Evolutionary conservation across 2,888 invertebrate genomes (phyloP).

Genomic region (Epirrita christyi): DNA sequence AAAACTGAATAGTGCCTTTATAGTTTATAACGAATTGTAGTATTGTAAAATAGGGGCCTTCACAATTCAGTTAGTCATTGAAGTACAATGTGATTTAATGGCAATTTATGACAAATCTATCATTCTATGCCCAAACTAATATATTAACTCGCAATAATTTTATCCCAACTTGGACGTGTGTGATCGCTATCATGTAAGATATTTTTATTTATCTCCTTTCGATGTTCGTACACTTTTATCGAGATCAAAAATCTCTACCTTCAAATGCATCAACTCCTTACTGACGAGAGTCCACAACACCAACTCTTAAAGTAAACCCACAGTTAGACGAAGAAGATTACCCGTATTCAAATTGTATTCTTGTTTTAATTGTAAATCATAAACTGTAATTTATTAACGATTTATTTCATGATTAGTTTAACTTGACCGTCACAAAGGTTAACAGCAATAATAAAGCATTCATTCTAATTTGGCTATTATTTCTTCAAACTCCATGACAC

Average conservation of each 20-base stretch:
- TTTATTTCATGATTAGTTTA: background rate
- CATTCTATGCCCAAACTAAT: background rate
- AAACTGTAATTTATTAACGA: background rate
- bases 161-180: background rate
- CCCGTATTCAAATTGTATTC: background rate
- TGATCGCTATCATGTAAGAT: slow-evolving; percentile 19
- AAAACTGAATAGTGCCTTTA: too few relatives aligned
- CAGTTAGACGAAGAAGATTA: background rate
- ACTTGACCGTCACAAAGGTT: too few relatives aligned
- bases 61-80: too few relatives aligned
- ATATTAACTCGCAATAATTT: background rate
- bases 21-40: too few relatives aligned
- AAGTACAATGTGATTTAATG: background rate
- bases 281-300: background rate
- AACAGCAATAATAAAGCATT: too few relatives aligned
- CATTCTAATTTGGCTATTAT: too few relatives aligned
- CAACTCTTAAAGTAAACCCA: background rate
- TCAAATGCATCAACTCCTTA: background rate
- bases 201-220: slow-evolving; percentile 14
- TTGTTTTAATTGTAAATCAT: background rate
- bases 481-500: too few relatives aligned
- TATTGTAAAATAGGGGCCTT: too few relatives aligned
- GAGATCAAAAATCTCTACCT: background rate
- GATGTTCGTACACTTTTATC: slow-evolving; percentile 24
- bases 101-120: background rate